Base-by-base conservation (phyloP, 1,140 invertebrate species). In the Wasmannia auropunctata region DNA sequence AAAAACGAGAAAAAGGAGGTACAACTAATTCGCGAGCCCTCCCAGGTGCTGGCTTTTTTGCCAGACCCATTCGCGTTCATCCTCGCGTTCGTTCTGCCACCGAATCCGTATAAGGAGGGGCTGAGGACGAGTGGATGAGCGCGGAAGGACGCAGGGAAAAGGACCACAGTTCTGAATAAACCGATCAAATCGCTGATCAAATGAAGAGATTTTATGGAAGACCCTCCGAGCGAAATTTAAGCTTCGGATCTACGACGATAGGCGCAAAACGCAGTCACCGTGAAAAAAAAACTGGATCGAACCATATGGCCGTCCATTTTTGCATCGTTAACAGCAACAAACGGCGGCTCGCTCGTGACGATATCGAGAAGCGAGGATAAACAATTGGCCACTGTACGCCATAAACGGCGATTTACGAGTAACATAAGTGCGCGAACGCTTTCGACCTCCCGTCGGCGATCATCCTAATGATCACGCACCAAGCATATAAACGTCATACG, bases 21-120 rank as follows among this genome's bases (percentile, higher is more conserved):
- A 74, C 34, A 84, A 86, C 54, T 85, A 87, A 91, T 87, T 90
- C 87, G 87, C 58, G 60, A 90, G 91, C 85, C 87, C 91, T 85
- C 89, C 87, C 89, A 91, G 86, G 76, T 90, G 84, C 46, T 40
- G 60, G 56, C 76, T 80, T 91, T 89, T 89, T 90, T 90, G 84
- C 70, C 85, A 58, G 70, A 51, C 37, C 14, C 46, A 16, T 69
- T 49, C 65, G 14, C 56, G 40, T 37, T 22, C 80, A 80, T 49
- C 67, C 14, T 69, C 37, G 25, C 37, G 25, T 46, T 88, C 86
- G 83, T 76, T 67, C 22, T 37, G 16, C 28, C 34, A 46, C 28
- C 63, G 81, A 83, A 83, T 83, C 87, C 75, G 85, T 87, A 90
- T 83, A 87, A 87, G 87, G 89, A 79, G 37, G n/a, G n/a, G 14